Base-by-base conservation (phyloP, 2,797 vertebrate species). In the Mormyrops attenuatus region DNA sequence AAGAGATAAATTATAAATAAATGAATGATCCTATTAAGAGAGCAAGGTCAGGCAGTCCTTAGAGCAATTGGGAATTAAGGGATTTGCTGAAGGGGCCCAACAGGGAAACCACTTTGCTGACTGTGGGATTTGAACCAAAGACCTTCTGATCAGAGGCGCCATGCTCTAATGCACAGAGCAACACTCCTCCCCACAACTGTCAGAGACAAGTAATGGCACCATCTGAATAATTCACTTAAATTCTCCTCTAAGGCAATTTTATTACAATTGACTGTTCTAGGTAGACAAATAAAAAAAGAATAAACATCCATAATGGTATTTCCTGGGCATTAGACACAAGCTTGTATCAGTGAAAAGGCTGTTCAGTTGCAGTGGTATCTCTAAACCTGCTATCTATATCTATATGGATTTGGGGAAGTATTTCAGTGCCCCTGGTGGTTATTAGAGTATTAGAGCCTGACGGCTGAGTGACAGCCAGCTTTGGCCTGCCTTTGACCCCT, bases 371-470 rank as follows among this genome's bases (percentile, higher is more conserved):
- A 57, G 49, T 38, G 69, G 15, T 7, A 84, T 41, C 30, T 41
- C 26, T 84, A 5, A 82, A 22, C 22, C 47, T n/a, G 44, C 69
- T 57, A 80, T 89, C 73, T 44, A 22, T 89, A 57, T 34, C 52
- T 22, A 20, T 73, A 88, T 55, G 88, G 89, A 87, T 90, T 86
- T 90, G 66, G 84, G 80, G 87, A 89, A 52, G 52, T 63, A 52
- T 38, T 88, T 80, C 86, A 87, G 86, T 88, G 77, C 87, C 89
- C 89, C 85, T 88, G 84, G 85, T 88, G 88, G 82, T 73, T 89
- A 89, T 91, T 84, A 89, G 11, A 80, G 91, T 57, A 86, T 90
- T 90, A 73, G 90, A 90, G 90, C 49, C 22, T 87, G 80, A 22
- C 38, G 69, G 38, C 55, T 20, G 85, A 63, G 80, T 66, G 80